Base-by-base conservation (phyloP, 23 tunicate genomes). In the Botrylloides violaceus region DNA sequence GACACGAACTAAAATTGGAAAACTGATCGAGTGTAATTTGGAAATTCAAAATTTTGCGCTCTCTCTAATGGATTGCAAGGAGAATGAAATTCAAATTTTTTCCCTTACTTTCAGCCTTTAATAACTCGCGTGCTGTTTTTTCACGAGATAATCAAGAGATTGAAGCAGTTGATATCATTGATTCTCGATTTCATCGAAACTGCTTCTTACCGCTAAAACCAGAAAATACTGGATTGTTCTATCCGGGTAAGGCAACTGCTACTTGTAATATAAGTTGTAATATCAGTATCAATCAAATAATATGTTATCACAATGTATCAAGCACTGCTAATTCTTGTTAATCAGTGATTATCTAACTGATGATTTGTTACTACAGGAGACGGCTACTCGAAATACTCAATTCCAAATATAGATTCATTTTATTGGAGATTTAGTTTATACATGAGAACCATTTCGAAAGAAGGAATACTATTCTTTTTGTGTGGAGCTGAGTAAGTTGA, bases 391-490 rank as follows among this genome's bases (percentile, higher is more conserved):
- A 85, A 85, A 66, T 85, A 85, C 64, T 71, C 29, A 36, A 76
- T 85, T 20, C 71, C 70, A 30, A 60, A 73, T 9, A 78, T 85
- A 66, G 74, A 85, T 32, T 77, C 94, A 2, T 58, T 49, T 5
- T 75, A 80, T 36, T 85, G 94, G 94, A 75, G 94, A 56, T 85
- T 66, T 60, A 72, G 84, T n/a, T 24, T 85, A 33, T 21, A 26
- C 2, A 49, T 85, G 53, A 85, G 81, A 74, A 79, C 94, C 4
- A 58, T 21, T 2, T 49, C 39, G 39, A 79, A 32, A 38, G 61
- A 59, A 26, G 94, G 94, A 49, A 53, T 85, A 2, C 66, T 85
- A 18, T 85, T 85, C 75, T 85, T 79, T 68, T 75, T 85, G 84
- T 80, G 86, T 32, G 80, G 73, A 47, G 58, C 85, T 4, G 60